Conservation (phyloP, 2,113 vertebrate species). For the Percopsis transmontana region DNA sequence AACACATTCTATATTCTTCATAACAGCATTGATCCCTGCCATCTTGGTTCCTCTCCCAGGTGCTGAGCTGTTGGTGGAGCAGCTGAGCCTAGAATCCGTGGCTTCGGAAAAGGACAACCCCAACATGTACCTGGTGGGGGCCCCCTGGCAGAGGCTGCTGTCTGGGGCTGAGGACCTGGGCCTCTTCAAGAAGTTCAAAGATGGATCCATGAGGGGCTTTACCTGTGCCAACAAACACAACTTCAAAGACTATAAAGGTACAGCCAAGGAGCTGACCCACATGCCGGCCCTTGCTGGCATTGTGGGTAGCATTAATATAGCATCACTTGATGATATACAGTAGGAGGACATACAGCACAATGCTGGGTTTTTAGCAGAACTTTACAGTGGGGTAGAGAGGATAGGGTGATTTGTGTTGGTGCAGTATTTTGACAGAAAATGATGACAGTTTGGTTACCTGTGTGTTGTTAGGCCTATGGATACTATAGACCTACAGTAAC, state of each 20-base stretch:
- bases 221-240: constrained; percentile 83
- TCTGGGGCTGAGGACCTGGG: constrained; percentile 89
- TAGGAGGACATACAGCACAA: not conserved
- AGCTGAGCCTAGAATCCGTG: constrained; percentile 66
- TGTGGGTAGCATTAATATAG: not conserved
- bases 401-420: not conserved
- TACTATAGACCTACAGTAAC: no score
- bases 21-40: not conserved
- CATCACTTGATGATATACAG: not conserved
- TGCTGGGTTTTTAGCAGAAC: not conserved
- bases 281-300: not conserved
- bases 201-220: constrained; percentile 90
- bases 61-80: constrained; percentile 86
- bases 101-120: constrained; percentile 73
- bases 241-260: constrained; percentile 89
- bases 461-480: not conserved
- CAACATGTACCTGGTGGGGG: constrained; percentile 88
- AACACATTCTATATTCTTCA: not conserved
- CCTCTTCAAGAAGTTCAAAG: constrained; percentile 89
- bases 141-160: constrained; percentile 82
- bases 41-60: constrained; percentile 70
- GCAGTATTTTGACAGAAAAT: no score
- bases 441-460: not conserved
- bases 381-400: not conserved
- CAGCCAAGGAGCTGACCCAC: not conserved